Evolutionary conservation across 2,888 invertebrate species (phyloP).

Genomic region (Coleophora flavipennella): DNA sequence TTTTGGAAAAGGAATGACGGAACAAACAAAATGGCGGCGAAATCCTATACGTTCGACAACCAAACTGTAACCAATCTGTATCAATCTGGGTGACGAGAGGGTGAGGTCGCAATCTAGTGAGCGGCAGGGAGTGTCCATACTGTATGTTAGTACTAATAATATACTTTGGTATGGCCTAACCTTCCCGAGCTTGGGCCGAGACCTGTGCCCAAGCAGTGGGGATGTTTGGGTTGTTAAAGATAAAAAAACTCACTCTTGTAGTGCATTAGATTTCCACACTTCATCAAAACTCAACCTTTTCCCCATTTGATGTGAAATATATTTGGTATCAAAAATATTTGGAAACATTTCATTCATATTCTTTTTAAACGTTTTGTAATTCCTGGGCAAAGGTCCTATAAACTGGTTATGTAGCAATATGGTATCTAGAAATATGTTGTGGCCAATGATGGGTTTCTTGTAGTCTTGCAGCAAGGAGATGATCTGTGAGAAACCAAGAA

Average conservation of each 20-base stretch:
- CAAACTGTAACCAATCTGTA: too few relatives aligned
- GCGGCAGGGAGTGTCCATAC: too few relatives aligned
- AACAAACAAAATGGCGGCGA: too few relatives aligned
- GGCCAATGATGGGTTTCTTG: slow-evolving; percentile 82
- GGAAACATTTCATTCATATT: slow-evolving; percentile 76
- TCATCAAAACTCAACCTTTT: slow-evolving; percentile 54
- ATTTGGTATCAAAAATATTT: slow-evolving; percentile 81
- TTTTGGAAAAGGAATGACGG: too few relatives aligned
- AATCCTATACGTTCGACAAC: too few relatives aligned
- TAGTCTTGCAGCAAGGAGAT: slow-evolving; percentile 71
- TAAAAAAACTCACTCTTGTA: slow-evolving; percentile 53
- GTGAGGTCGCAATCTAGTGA: too few relatives aligned
- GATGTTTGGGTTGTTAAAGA: too few relatives aligned
- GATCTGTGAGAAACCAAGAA: slow-evolving; percentile 78
- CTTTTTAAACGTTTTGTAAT: slow-evolving; percentile 76
- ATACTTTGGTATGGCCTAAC: too few relatives aligned
- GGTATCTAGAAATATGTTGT: slow-evolving; percentile 81
- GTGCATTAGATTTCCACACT: slow-evolving; percentile 63
- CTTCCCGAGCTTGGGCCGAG: too few relatives aligned
- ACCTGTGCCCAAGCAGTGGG: too few relatives aligned
- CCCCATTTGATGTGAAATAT: slow-evolving; percentile 72
- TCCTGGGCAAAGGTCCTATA: slow-evolving; percentile 77
- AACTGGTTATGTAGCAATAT: slow-evolving; percentile 82
- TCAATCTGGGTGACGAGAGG: too few relatives aligned
- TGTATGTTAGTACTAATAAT: too few relatives aligned